Conservation (phyloP, 1,140 invertebrate genomes). For the Subanguina moxae region DNA sequence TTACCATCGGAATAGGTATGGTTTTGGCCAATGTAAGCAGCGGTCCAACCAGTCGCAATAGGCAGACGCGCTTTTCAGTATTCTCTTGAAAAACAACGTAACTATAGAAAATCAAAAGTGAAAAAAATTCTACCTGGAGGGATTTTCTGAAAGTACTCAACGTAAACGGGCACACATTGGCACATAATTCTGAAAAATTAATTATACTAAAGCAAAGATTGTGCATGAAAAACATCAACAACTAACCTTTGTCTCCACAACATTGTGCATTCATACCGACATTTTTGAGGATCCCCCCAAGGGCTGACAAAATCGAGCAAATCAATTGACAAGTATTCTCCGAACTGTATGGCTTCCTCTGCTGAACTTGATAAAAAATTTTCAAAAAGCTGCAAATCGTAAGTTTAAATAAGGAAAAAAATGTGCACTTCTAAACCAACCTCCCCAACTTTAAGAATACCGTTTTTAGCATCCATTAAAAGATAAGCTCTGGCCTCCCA, state of each 20-base stretch:
- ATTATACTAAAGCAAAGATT: background rate
- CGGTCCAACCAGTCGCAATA: background rate
- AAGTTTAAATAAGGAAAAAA: background rate
- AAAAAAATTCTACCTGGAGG: background rate
- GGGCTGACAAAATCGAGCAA: conserved; percentile 10
- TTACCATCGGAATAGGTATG: background rate
- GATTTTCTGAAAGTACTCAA: background rate
- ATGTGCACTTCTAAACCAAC: background rate
- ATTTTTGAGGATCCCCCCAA: conserved; percentile 7
- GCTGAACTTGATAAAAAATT: background rate
- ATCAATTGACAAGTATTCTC: background rate
- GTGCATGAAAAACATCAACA: background rate
- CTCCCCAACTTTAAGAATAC: background rate
- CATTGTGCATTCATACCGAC: conserved; percentile 10
- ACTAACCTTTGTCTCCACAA: conserved; percentile 16
- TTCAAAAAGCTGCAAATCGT: conserved; percentile 11
- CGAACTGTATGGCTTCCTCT: background rate
- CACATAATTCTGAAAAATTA: background rate
- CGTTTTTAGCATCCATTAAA: background rate
- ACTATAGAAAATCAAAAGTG: no score
- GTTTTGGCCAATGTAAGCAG: background rate
- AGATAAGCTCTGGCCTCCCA: conserved; percentile 2
- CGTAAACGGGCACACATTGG: background rate
- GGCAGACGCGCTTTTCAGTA: background rate
- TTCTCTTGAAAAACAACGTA: background rate